phyloP scores from a whole-genome alignment of 1,140 invertebrate genomes.

The Elymnias hypermnestra region DNA sequence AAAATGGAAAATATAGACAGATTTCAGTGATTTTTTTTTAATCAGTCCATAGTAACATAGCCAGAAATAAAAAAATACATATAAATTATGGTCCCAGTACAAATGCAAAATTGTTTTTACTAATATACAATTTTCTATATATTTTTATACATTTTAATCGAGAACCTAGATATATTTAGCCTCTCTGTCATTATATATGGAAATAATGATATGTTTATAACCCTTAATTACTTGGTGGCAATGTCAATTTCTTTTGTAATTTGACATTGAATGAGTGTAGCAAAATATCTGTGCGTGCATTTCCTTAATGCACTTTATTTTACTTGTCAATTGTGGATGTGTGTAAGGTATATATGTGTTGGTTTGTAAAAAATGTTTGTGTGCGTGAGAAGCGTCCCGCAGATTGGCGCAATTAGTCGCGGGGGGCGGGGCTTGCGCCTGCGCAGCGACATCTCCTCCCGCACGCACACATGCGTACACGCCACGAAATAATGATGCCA shows the following conservation, averaged over 20 bases:
- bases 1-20: too few relatives aligned
- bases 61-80: too few relatives aligned
- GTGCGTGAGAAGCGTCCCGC: conserved; percentile 44
- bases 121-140: too few relatives aligned
- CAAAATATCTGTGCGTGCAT: conserved; percentile 44
- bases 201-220: conserved; percentile 16
- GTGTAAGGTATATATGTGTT: conserved; percentile 26
- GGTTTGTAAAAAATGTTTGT: conserved; percentile 32
- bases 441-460: conserved; percentile 55
- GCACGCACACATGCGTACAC: conserved; percentile 31
- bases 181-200: too few relatives aligned
- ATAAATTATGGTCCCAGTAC: too few relatives aligned
- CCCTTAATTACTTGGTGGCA: conserved; percentile 23
- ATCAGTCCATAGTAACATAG: too few relatives aligned
- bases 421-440: conserved; percentile 55
- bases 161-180: too few relatives aligned
- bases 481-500: conserved; percentile 50
- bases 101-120: too few relatives aligned
- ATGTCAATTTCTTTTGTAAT: conserved; percentile 40
- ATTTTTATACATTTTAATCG: too few relatives aligned
- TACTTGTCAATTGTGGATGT: conserved; percentile 15
- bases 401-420: conserved; percentile 69
- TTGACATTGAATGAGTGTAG: conserved; percentile 39
- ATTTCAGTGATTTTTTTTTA: too few relatives aligned
- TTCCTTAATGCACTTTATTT: conserved; percentile 35